phyloP scores from a whole-genome alignment of 2,797 vertebrate species.

The Setipinna tenuifilis region DNA sequence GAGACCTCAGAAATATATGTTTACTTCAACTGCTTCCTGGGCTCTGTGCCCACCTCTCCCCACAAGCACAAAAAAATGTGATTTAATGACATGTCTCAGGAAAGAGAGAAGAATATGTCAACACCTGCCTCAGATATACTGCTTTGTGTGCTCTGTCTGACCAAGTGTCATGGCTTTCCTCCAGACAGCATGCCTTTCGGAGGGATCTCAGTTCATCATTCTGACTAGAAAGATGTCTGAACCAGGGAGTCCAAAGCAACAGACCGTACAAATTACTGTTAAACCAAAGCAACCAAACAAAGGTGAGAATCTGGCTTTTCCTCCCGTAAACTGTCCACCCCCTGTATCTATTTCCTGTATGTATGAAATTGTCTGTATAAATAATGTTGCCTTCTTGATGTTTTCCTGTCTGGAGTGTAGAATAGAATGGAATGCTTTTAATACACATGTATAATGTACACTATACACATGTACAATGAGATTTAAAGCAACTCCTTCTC shows the following conservation, averaged over 20 bases:
- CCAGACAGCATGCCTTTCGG: constrained; percentile 80
- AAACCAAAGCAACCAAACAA: constrained; percentile 53
- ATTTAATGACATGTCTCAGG: no score
- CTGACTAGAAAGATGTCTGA: constrained; percentile 59
- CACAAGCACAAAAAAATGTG: no score
- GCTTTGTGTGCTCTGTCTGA: not conserved
- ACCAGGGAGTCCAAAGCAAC: constrained; percentile 39
- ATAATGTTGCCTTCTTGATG: not conserved
- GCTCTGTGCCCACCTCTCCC: no score
- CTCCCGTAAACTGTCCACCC: not conserved
- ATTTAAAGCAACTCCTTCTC: no score
- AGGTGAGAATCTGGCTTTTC: constrained; percentile 41
- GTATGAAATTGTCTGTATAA: no score
- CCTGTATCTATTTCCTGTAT: not conserved
- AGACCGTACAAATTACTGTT: constrained; percentile 63
- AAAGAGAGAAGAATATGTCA: no score
- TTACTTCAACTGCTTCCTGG: not conserved
- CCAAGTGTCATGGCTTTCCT: not conserved
- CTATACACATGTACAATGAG: no score
- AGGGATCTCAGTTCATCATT: constrained; percentile 71
- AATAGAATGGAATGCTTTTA: no score
- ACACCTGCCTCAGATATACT: not conserved
- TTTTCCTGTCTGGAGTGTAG: not conserved
- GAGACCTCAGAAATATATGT: not conserved
- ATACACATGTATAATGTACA: no score